Percentiles rank a stretch among this genome's conserved stretches.
These are phyloP conservation scores for Siphonodentalium dalli DNA, from an alignment of 2,888 invertebrate species.

Conservation along the genomic window DNA sequence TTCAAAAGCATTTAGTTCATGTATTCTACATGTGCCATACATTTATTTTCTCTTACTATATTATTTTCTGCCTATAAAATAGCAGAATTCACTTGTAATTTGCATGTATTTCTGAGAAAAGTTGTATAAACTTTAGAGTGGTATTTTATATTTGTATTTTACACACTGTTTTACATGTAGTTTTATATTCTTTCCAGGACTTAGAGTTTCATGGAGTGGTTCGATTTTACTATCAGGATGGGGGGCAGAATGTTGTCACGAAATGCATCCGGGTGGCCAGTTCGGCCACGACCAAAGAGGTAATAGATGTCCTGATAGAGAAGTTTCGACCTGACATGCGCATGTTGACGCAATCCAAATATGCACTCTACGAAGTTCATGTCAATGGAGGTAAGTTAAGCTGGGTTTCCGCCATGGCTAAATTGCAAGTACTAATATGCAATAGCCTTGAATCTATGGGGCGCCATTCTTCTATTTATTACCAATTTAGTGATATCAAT, in stretches of 20 bases:
- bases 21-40: too few species aligned
- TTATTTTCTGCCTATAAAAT: too few species aligned
- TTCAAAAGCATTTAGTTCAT: too few species aligned
- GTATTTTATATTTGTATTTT: too few species aligned
- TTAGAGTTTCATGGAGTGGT: slow-evolving; percentile 99
- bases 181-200: slow-evolving; percentile 73
- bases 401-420: not conserved
- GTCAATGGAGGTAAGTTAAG: slow-evolving; percentile 72
- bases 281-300: slow-evolving; percentile 93
- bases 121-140: too few species aligned
- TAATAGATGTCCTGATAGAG: slow-evolving; percentile 96
- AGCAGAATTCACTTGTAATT: too few species aligned
- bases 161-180: too few species aligned
- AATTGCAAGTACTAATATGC: too few species aligned
- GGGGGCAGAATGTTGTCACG: slow-evolving; percentile 92
- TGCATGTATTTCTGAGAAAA: too few species aligned
- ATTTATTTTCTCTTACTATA: too few species aligned
- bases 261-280: slow-evolving; percentile 98
- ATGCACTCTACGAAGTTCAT: slow-evolving; percentile 74
- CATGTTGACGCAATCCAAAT: slow-evolving; percentile 74
- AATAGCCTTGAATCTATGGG: not conserved
- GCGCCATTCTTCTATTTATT: too few species aligned
- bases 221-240: slow-evolving; percentile 99
- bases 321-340: slow-evolving; percentile 99
- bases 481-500: too few species aligned